Base-by-base conservation (phyloP, 2,113 vertebrate genomes). In the Xiphophorus hellerii region DNA sequence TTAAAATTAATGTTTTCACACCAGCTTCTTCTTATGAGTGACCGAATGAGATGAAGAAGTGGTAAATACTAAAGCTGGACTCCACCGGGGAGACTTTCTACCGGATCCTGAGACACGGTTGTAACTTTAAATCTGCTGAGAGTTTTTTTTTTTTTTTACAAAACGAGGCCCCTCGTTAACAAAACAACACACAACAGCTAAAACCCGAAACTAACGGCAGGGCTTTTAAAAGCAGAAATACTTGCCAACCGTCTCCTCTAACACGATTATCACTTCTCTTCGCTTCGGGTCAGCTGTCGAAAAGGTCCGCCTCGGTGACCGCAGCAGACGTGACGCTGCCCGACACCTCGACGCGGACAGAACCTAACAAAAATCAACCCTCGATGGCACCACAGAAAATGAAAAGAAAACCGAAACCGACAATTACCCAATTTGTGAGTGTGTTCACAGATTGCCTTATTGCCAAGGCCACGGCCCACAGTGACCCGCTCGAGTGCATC, bases 361-460 rank as follows among this genome's bases (percentile, higher is more conserved):
- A 83, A 75, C 33, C 27, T 68, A 62, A 84, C 66, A 74, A 79
- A 37, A 89, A 84, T 28, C 62, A 79, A 80, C 74, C 65, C n/a
- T 13, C 67, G 62, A 39, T 1, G 44, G 5, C 14, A 1, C 37
- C 77, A 14, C 67, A 42, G 39, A 15, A 54, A 66, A 66, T 1
- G 44, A 84, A 80, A 31, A 29, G 48, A 62, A 72, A 66, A 31
- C n/a, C n/a, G n/a, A n/a, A n/a, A n/a, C 7, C 5, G 35, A n/a
- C 68, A 83, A 77, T 76, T 74, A 85, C 76, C 77, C 78, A 84
- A 82, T 82, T 70, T 68, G 66, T 35, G 87, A 84, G 86, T 83
- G 87, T 91, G 90, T 90, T 86, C 88, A 87, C 82, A 22, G 78
- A 80, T 77, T 65, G 74, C 85, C 87, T 90, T 71, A 78, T 74